Evolutionary conservation across 2,113 vertebrate species (phyloP).

Genomic region (Etia nguti): DNA sequence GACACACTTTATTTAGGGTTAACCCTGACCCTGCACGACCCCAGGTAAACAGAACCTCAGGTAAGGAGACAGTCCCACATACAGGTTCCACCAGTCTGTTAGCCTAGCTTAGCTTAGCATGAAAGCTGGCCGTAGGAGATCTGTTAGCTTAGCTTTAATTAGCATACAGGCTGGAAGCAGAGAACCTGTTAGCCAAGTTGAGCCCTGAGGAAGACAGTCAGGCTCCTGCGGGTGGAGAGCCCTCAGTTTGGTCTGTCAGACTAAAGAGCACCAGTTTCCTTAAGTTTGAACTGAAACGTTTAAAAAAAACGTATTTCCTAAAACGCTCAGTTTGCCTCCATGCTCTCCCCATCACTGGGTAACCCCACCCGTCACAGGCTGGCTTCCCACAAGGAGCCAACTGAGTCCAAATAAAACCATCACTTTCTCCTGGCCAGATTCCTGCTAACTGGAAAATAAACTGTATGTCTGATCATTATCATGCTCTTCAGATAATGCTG

Average conservation of each 20-base stretch:
- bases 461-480: neutral
- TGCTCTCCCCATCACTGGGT: neutral
- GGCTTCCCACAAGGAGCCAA: neutral
- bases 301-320: neutral
- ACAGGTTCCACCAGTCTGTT: rapidly evolving
- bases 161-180: neutral
- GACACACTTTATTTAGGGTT: neutral
- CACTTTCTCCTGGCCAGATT: neutral
- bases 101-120: neutral
- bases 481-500: neutral
- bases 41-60: neutral
- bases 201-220: neutral
- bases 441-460: neutral
- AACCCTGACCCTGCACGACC: neutral
- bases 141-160: neutral
- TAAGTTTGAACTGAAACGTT: neutral
- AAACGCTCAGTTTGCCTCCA: neutral
- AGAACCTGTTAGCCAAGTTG: neutral
- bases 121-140: neutral
- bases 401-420: neutral
- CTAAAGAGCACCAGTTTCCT: neutral
- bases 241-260: neutral
- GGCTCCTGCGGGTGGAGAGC: neutral
- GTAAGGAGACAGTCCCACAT: neutral
- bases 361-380: neutral